Evolutionary conservation across 2,888 invertebrate genomes (phyloP).

Genomic region (Chalcis sispes): DNA sequence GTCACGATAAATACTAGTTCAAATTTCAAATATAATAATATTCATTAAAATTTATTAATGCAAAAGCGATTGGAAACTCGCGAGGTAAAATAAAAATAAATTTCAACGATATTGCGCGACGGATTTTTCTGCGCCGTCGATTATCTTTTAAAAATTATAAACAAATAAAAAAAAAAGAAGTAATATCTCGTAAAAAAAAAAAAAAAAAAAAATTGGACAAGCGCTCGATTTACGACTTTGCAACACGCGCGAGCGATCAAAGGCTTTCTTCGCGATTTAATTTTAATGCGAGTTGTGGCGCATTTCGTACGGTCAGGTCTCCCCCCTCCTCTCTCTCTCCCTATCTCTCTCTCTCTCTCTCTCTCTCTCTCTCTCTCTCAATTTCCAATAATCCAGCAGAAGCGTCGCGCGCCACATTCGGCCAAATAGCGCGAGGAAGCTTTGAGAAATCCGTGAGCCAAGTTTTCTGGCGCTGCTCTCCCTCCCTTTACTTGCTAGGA

Average conservation of each 20-base stretch:
- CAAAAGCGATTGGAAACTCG: too few species aligned
- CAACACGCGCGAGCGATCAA: constrained; percentile 42
- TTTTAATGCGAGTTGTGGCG: constrained; percentile 39
- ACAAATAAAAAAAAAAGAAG: background rate
- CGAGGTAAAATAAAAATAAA: constrained; percentile 19
- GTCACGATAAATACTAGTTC: too few species aligned
- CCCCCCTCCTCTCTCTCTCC: too few species aligned
- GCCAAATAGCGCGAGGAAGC: too few species aligned
- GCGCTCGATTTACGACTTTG: constrained; percentile 40
- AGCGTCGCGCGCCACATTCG: constrained; percentile 28
- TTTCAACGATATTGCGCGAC: background rate
- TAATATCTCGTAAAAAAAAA: background rate
- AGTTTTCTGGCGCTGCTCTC: constrained; percentile 58
- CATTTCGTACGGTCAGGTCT: constrained; percentile 35
- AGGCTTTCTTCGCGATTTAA: constrained; percentile 42
- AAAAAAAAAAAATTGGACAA: constrained; percentile 17
- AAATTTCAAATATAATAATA: too few species aligned
- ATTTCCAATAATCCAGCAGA: constrained; percentile 46
- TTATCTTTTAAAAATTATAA: constrained; percentile 9
- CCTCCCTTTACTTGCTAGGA: too few species aligned
- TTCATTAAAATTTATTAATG: too few species aligned
- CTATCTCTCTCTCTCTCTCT: too few species aligned
- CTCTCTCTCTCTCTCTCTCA: too few species aligned
- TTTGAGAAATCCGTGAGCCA: constrained; percentile 60
- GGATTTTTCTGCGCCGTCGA: constrained; percentile 1